phyloP scores from a whole-genome alignment of 1,140 invertebrate genomes.

The Olivierus martensii region DNA sequence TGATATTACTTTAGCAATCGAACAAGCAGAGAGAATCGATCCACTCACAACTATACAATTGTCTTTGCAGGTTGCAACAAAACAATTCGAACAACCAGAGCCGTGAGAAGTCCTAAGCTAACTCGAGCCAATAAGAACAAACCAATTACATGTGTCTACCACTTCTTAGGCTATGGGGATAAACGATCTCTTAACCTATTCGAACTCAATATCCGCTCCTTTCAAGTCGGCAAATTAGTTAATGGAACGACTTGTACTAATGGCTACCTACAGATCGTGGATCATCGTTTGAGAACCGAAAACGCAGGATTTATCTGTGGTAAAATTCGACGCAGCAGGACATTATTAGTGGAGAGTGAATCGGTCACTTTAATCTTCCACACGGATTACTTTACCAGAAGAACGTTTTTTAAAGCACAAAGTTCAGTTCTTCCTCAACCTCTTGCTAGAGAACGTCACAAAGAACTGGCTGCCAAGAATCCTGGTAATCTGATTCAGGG shows the following conservation, averaged over 20 bases:
- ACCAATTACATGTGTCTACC: not conserved
- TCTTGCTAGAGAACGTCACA: not conserved
- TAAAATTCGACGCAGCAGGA: not conserved
- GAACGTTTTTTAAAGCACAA: not conserved
- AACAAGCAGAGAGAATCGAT: no score
- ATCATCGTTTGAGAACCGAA: not conserved
- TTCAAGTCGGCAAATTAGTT: not conserved
- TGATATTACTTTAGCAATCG: no score
- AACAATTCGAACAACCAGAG: not conserved
- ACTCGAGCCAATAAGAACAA: not conserved
- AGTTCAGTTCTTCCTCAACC: not conserved
- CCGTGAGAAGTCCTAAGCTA: not conserved
- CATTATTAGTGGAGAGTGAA: not conserved
- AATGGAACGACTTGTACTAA: not conserved
- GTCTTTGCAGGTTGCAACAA: not conserved
- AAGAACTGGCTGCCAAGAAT: not conserved
- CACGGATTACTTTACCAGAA: not conserved
- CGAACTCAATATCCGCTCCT: not conserved
- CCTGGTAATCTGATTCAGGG: conserved; percentile 46
- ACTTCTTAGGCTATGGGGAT: not conserved
- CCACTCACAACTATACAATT: no score
- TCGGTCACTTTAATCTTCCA: not conserved
- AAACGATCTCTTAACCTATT: not conserved
- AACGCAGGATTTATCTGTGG: not conserved
- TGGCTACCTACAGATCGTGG: not conserved